Conservation (phyloP, 1,140 invertebrate genomes). For the Heliconius nattereri region DNA sequence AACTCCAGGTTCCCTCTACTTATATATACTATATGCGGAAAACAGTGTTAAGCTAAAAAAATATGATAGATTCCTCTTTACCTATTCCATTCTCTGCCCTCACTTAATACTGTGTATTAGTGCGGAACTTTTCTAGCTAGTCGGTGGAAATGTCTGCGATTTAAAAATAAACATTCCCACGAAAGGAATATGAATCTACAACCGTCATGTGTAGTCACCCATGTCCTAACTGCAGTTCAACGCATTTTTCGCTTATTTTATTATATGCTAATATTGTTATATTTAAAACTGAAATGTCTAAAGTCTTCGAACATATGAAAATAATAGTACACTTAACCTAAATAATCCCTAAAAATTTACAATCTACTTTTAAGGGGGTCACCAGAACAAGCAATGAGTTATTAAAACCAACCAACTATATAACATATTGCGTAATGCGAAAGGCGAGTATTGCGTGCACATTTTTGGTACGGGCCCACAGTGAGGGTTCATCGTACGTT, state of each 20-base stretch:
- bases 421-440: conserved; percentile 19
- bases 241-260: neutral
- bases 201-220: neutral
- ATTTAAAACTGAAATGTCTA: too few relatives aligned
- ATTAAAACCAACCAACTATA: conserved; percentile 13
- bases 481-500: conserved; percentile 18
- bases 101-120: neutral
- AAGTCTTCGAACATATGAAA: neutral
- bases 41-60: too few relatives aligned
- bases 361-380: neutral
- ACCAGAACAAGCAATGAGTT: neutral
- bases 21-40: too few relatives aligned
- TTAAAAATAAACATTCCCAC: neutral
- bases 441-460: conserved; percentile 20
- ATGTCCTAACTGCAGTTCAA: neutral
- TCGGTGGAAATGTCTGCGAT: neutral
- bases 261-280: too few relatives aligned
- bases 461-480: conserved; percentile 4
- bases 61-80: too few relatives aligned
- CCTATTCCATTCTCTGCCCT: too few relatives aligned
- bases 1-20: too few relatives aligned
- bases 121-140: neutral
- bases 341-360: neutral
- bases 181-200: neutral
- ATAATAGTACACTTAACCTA: conserved; percentile 2